Conservation (phyloP, 2,797 vertebrate genomes). For the Pangasius djambal region DNA sequence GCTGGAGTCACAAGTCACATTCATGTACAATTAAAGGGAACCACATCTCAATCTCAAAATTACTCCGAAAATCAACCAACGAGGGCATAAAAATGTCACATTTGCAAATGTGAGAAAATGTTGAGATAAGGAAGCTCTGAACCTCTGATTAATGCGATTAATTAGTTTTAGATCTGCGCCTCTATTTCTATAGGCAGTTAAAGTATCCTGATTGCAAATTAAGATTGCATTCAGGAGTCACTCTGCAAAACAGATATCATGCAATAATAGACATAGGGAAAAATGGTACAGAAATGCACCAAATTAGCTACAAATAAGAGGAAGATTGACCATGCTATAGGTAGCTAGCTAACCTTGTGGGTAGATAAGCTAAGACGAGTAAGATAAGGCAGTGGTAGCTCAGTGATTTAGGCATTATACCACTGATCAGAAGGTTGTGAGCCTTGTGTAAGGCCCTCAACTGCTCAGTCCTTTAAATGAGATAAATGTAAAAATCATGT, state of each 20-base stretch:
- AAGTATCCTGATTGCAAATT: not conserved
- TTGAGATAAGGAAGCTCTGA: not conserved
- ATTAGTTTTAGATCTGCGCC: not conserved
- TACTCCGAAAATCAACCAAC: not conserved
- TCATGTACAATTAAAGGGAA: not conserved
- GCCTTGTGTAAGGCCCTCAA: not conserved
- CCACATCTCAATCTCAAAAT: no score
- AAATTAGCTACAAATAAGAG: not conserved
- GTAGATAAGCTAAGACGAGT: not conserved
- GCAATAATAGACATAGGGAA: not conserved
- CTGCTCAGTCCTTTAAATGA: not conserved
- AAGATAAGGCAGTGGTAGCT: not conserved
- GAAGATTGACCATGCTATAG: not conserved
- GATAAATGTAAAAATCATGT: no score
- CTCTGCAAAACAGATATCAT: not conserved
- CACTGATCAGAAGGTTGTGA: not conserved
- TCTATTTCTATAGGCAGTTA: not conserved
- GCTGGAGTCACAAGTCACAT: not conserved
- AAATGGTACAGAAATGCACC: not conserved
- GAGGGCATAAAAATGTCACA: not conserved
- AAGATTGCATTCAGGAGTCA: not conserved
- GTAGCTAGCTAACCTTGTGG: not conserved
- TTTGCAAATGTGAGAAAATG: not conserved
- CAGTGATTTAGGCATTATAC: not conserved
- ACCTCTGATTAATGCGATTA: not conserved